A percentile compares a stretch with the other conserved stretches of the same genome.
These are phyloP conservation scores for Podarcis raffonei DNA, from an alignment of 2,113 vertebrate genomes.

Conservation along the genomic window DNA sequence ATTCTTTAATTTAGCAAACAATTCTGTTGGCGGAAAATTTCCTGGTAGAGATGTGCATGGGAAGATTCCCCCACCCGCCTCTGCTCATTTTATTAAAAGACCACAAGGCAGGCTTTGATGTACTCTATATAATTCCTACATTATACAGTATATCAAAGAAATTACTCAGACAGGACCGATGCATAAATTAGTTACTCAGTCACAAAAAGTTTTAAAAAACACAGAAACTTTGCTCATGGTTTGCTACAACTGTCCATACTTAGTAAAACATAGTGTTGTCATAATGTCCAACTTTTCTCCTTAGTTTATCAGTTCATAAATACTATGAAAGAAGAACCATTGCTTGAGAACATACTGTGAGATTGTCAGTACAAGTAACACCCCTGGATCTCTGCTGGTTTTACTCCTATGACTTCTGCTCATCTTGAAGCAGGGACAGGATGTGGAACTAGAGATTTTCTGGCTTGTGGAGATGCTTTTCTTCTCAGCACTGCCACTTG, in stretches of 20 bases:
- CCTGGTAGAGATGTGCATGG: background rate
- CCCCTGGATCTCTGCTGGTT: background rate
- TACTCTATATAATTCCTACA: slow-evolving; percentile 1
- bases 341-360: background rate
- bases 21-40: slow-evolving; percentile 44
- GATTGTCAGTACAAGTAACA: background rate
- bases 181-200: background rate
- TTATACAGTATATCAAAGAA: background rate
- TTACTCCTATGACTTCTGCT: background rate
- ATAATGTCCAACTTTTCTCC: background rate
- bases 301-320: background rate
- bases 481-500: background rate
- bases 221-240: background rate
- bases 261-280: slow-evolving; percentile 9
- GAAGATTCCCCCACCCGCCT: background rate
- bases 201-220: background rate
- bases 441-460: background rate
- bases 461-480: background rate
- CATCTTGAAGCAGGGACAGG: background rate
- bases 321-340: slow-evolving; percentile 15
- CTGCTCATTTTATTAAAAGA: slow-evolving; percentile 10
- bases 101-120: background rate
- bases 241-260: background rate
- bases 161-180: background rate
- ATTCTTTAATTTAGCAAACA: slow-evolving; percentile 27